A percentile compares a stretch with the other conserved stretches of the same genome.
phyloP scores from a whole-genome alignment of 2,113 vertebrate genomes.

The Solea solea region DNA sequence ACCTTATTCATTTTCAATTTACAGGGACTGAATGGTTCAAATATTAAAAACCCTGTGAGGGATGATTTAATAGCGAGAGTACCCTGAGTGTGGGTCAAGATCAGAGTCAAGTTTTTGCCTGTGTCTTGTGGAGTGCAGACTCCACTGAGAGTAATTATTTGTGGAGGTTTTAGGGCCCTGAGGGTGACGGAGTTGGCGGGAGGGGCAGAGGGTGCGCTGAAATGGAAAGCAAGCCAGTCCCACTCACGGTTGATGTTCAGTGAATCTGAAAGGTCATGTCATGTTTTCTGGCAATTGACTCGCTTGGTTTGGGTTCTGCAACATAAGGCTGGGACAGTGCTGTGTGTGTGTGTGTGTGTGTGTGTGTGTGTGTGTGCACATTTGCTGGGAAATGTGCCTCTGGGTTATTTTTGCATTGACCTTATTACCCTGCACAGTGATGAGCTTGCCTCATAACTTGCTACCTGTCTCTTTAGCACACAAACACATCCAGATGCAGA shows the following conservation, averaged over 20 bases:
- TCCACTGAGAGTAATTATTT: conserved; percentile 92
- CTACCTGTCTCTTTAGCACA: conserved; percentile 63
- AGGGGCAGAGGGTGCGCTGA: conserved; percentile 85
- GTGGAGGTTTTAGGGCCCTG: conserved; percentile 89
- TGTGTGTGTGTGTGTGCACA: conserved; percentile 73
- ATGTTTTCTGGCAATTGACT: conserved; percentile 98
- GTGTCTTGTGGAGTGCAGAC: conserved; percentile 87
- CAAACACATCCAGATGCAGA: conserved; percentile 38
- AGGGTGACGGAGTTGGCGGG: conserved; percentile 85
- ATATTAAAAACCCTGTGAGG: conserved; percentile 61
- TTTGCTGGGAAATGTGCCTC: conserved; percentile 91
- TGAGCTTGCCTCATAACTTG: conserved; percentile 83
- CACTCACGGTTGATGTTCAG: conserved; percentile 89
- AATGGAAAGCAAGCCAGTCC: conserved; percentile 91
- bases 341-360: conserved; percentile 52
- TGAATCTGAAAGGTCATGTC: conserved; percentile 98
- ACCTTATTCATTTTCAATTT: conserved; percentile 55
- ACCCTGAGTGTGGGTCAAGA: conserved; percentile 83
- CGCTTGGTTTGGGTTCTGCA: conserved; percentile 94
- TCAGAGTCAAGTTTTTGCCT: conserved; percentile 84
- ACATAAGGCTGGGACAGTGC: conserved; percentile 86
- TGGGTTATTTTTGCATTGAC: conserved; percentile 93
- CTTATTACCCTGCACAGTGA: conserved; percentile 93
- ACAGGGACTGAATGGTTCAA: conserved; percentile 61
- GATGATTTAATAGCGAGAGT: conserved; percentile 67